Base-by-base conservation (phyloP, 2,797 vertebrate genomes). In the Leptatherina wallacei region DNA sequence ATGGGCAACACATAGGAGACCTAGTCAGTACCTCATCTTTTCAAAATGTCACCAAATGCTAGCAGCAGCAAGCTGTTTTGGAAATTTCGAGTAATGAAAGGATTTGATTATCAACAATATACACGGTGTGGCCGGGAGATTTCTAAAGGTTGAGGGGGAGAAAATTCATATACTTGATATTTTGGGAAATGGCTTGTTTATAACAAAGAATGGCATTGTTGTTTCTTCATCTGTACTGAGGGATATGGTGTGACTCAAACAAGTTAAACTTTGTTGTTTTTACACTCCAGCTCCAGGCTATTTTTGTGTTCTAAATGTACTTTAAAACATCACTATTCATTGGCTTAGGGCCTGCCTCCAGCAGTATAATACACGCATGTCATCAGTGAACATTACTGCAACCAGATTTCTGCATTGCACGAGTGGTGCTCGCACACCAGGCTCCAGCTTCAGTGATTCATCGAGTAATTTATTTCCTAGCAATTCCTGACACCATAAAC, bases 391-490 rank as follows among this genome's bases (percentile, higher is more conserved):
- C 91, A 95, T 92, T 91, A 94, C 90, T 94, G 92, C 83, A 89
- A 89, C 91, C 86, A 93, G 86, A 91, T 86, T 88, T 88, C 85
- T 85, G 94, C 91, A 90, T 88, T 89, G 90, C 89, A 90, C 86
- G 90, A 91, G 89, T 92, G 86, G 81, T 80, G 75, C 79, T 87
- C 87, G 62, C 73, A 84, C 86, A 89, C 83, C 71, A 81, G 89
- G 80, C 82, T 92, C 84, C 71, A 84, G 80, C 81, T 92, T 83
- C 72, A 85, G 77, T 93, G 92, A 95, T 93, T 90, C 81, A 85
- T 87, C 90, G 73, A 92, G 89, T 95, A 94, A 95, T 96, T 96
- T 88, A 95, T 96, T 96, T 95, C 93, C 88, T 93, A 90, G 86
- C 88, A 88, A 93, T 91, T 94, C 90, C 89, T 94, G 90, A 95